A percentile compares a stretch with the other conserved stretches of the same genome.
Conservation (phyloP, 2,113 vertebrate genomes). For the Saccopteryx leptura region DNA sequence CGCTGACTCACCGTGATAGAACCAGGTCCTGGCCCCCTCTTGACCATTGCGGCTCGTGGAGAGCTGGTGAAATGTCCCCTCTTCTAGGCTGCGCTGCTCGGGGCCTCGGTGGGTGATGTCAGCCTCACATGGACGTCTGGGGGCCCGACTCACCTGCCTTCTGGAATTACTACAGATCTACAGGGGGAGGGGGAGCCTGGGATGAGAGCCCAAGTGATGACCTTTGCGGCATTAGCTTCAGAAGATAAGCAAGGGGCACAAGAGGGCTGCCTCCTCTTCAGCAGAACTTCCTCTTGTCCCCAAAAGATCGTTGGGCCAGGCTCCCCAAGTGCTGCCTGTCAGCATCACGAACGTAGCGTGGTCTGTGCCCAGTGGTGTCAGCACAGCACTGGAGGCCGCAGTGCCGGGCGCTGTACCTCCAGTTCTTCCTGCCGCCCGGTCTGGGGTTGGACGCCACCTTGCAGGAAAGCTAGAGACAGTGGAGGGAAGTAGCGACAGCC, state of each 20-base stretch:
- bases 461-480: neutral
- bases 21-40: slow-evolving; percentile 90
- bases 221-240: slow-evolving; percentile 84
- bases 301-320: slow-evolving; percentile 60
- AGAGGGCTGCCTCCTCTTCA: slow-evolving; percentile 72
- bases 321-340: neutral
- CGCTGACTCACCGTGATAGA: slow-evolving; percentile 89
- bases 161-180: slow-evolving; percentile 88
- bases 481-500: neutral
- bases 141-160: slow-evolving; percentile 82
- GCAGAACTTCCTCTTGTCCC: slow-evolving; percentile 62
- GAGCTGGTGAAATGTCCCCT: slow-evolving; percentile 80
- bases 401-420: no score
- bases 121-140: slow-evolving; percentile 85
- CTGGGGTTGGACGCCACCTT: neutral
- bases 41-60: slow-evolving; percentile 89
- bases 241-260: slow-evolving; percentile 68
- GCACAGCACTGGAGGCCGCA: neutral
- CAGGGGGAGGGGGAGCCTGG: slow-evolving; percentile 88
- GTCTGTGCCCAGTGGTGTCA: neutral
- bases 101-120: slow-evolving; percentile 83
- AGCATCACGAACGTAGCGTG: rapidly evolving
- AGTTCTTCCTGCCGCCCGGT: rapidly evolving
- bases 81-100: slow-evolving; percentile 71
- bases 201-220: slow-evolving; percentile 92